phyloP scores from a whole-genome alignment of 2,888 invertebrate species.

The Dynastes tityus region DNA sequence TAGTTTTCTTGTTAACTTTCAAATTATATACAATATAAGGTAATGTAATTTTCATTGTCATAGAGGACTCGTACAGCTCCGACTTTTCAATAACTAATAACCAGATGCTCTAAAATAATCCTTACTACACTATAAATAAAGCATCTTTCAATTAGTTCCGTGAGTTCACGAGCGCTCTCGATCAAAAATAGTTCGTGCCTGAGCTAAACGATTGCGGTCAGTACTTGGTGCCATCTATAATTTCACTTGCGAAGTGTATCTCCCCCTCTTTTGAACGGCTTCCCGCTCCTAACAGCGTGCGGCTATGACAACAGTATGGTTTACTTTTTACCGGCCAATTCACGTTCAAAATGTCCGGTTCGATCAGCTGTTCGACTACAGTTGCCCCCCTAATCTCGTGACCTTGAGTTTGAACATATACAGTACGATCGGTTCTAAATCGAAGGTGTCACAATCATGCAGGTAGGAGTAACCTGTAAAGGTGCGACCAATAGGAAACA shows the following conservation, averaged over 20 bases:
- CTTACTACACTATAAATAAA: too few relatives aligned
- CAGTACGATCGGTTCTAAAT: conserved; percentile 38
- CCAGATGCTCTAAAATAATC: too few relatives aligned
- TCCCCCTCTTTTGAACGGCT: conserved; percentile 59
- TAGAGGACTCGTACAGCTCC: too few relatives aligned
- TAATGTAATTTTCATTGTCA: too few relatives aligned
- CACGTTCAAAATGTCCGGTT: conserved; percentile 62
- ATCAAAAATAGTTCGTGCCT: conserved; percentile 26
- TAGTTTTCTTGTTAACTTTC: too few relatives aligned
- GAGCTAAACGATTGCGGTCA: conserved; percentile 33
- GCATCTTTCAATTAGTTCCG: not conserved
- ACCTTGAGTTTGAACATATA: conserved; percentile 43
- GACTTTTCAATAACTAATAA: too few relatives aligned
- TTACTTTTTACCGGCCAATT: conserved; percentile 62
- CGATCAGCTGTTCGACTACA: conserved; percentile 62
- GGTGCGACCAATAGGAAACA: conserved; percentile 69
- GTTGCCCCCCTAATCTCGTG: conserved; percentile 31
- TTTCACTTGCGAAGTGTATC: conserved; percentile 17
- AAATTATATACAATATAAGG: too few relatives aligned
- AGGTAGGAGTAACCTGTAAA: conserved; percentile 70
- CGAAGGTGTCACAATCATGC: conserved; percentile 54
- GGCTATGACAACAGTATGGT: conserved; percentile 59
- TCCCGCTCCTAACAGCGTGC: conserved; percentile 59
- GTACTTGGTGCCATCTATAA: conserved; percentile 42
- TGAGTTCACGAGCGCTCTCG: not conserved